These are phyloP conservation scores for Tyria jacobaeae DNA, from an alignment of 2,888 invertebrate genomes.

Conservation along the genomic window DNA sequence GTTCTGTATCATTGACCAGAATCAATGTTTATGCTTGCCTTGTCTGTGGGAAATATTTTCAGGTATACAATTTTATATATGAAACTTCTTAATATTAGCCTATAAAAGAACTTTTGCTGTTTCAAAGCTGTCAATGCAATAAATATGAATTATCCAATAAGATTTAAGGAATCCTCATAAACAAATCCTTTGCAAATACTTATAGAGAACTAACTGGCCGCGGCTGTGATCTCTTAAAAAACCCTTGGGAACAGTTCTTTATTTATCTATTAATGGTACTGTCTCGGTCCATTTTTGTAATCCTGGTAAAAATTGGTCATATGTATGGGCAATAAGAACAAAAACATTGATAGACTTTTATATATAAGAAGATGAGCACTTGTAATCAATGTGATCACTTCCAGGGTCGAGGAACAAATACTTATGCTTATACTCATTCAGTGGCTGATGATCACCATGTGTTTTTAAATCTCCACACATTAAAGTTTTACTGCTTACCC, in stretches of 20 bases:
- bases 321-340: too few species aligned
- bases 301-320: too few species aligned
- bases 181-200: not conserved
- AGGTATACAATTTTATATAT: constrained; percentile 62
- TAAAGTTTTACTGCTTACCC: constrained; percentile 99
- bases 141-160: too few species aligned
- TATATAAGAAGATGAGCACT: too few species aligned
- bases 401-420: constrained; percentile 97
- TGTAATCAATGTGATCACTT: constrained; percentile 38
- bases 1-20: constrained; percentile 98
- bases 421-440: constrained; percentile 99
- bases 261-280: too few species aligned
- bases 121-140: not conserved
- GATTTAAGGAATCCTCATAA: not conserved
- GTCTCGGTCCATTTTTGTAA: too few species aligned
- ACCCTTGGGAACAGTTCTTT: too few species aligned
- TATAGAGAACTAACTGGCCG: not conserved
- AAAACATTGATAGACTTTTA: not conserved
- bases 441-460: constrained; percentile 99
- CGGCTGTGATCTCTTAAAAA: too few species aligned
- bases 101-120: not conserved
- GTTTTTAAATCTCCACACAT: constrained; percentile 97
- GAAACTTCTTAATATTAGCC: not conserved
- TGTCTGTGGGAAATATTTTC: constrained; percentile 99
- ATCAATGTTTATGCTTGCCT: constrained; percentile 99